phyloP scores from a whole-genome alignment of 2,113 vertebrate genomes.

The Chauna torquata region DNA sequence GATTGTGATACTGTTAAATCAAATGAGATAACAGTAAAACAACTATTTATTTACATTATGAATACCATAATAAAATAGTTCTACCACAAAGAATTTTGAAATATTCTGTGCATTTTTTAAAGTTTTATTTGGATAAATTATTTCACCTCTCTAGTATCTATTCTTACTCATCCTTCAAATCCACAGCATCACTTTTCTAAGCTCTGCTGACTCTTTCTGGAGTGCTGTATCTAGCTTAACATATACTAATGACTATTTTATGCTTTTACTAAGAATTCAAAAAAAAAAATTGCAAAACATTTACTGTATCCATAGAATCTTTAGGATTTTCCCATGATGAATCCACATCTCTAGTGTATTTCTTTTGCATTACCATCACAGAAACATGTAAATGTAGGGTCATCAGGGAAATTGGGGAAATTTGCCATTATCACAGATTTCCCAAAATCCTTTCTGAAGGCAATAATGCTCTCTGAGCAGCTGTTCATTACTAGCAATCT shows the following conservation, averaged over 20 bases:
- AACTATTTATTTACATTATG: background rate
- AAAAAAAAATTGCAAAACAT: background rate
- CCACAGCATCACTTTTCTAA: background rate
- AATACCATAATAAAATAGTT: background rate
- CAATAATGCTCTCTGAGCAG: background rate
- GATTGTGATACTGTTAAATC: background rate
- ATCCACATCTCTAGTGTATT: background rate
- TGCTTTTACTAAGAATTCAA: background rate
- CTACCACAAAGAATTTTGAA: background rate
- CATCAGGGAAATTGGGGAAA: background rate
- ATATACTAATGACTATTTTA: background rate
- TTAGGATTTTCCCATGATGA: background rate
- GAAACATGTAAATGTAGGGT: accelerated
- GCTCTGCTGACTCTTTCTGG: background rate
- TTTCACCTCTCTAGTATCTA: background rate
- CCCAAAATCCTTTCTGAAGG: background rate
- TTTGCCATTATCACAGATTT: background rate
- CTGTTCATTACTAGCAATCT: background rate
- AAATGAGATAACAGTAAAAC: background rate
- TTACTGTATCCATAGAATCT: background rate
- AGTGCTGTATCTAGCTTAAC: background rate
- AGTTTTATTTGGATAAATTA: background rate
- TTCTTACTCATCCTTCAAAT: background rate
- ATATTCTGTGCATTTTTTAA: background rate
- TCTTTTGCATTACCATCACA: background rate